A percentile compares a stretch with the other conserved stretches of the same genome.
phyloP scores from a whole-genome alignment of 1,140 invertebrate species.

The Apolygus lucorum region DNA sequence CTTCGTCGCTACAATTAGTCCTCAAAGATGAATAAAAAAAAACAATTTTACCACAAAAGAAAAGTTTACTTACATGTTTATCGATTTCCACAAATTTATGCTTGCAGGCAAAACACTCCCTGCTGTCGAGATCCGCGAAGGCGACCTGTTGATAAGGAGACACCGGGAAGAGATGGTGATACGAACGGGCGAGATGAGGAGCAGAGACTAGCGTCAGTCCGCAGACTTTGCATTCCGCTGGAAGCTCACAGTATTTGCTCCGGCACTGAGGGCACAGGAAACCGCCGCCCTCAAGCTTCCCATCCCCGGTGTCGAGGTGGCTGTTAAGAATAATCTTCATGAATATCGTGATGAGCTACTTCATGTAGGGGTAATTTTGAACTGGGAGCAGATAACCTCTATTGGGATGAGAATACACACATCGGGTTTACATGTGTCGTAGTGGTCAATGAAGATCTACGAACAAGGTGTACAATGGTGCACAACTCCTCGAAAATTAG shows the following conservation, averaged over 20 bases:
- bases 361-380: no score
- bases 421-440: no score
- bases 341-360: no score
- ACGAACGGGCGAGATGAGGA: constrained; percentile 91
- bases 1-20: no score
- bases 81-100: constrained; percentile 19
- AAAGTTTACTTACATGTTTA: constrained; percentile 28
- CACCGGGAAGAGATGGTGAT: constrained; percentile 93
- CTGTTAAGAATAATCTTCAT: constrained; percentile 48
- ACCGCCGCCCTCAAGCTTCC: constrained; percentile 58
- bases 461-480: no score
- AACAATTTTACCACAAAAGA: no score
- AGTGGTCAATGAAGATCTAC: no score
- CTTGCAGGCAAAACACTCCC: neutral
- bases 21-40: no score
- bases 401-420: no score
- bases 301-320: constrained; percentile 64
- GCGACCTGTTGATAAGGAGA: constrained; percentile 68
- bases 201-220: constrained; percentile 94
- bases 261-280: constrained; percentile 88
- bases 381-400: no score
- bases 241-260: constrained; percentile 95
- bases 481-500: no score
- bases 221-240: constrained; percentile 91
- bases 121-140: neutral